These are phyloP conservation scores for Brachionus rubens DNA, from an alignment of 1,140 invertebrate genomes.

Conservation along the genomic window DNA sequence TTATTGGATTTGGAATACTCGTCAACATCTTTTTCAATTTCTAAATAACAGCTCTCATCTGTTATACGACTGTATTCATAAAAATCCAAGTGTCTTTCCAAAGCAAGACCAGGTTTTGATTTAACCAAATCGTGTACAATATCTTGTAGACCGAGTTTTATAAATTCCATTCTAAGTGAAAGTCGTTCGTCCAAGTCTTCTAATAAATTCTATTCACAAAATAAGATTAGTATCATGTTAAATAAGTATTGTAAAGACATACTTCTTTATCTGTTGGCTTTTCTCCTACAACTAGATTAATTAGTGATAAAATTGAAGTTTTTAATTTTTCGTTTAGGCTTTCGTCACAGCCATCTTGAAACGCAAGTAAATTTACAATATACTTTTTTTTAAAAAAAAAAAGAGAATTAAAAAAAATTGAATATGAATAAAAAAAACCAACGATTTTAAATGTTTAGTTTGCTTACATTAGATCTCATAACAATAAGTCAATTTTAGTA, in stretches of 20 bases:
- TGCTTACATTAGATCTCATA: conserved; percentile 40
- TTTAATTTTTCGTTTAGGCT: conserved; percentile 27
- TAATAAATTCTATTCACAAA: background rate
- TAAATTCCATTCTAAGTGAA: conserved; percentile 23
- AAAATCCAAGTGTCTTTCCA: conserved; percentile 10
- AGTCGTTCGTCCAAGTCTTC: conserved; percentile 2
- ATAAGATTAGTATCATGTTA: background rate
- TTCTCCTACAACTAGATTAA: conserved; percentile 21
- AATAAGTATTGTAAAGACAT: background rate
- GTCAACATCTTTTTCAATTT: background rate
- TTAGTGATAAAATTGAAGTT: conserved; percentile 20
- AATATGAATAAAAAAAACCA: background rate
- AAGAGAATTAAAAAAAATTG: background rate
- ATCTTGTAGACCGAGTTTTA: conserved; percentile 32
- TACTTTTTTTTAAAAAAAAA: conserved; percentile 33
- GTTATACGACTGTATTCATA: conserved; percentile 18
- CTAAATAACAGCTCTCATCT: conserved; percentile 14
- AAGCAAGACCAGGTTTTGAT: background rate
- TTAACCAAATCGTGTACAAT: background rate
- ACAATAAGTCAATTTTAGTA: conserved; percentile 11
- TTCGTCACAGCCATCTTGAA: conserved; percentile 29
- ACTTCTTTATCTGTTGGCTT: conserved; percentile 11
- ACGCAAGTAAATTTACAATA: conserved; percentile 35
- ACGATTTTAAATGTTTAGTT: no score
- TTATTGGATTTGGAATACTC: background rate